These are phyloP conservation scores for Amyelois transitella DNA, from an alignment of 1,140 invertebrate species.

Conservation along the genomic window DNA sequence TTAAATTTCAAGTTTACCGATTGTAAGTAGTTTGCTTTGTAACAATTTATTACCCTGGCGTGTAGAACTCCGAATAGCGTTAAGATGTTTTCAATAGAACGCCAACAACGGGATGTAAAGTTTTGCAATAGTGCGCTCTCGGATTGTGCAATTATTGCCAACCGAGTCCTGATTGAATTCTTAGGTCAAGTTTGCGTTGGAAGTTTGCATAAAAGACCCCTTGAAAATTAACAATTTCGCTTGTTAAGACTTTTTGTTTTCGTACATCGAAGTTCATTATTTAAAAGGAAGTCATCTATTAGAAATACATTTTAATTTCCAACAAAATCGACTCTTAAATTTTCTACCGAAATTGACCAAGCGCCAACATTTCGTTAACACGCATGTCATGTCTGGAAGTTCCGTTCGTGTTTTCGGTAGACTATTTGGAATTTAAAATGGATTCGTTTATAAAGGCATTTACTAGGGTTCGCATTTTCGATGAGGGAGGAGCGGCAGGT, in stretches of 20 bases:
- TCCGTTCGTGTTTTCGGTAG: constrained; percentile 64
- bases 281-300: constrained; percentile 39
- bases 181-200: constrained; percentile 62
- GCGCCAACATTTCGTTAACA: constrained; percentile 64
- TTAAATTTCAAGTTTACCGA: constrained; percentile 63
- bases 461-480: constrained; percentile 64
- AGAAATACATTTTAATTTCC: constrained; percentile 46
- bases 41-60: constrained; percentile 60
- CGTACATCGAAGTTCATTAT: constrained; percentile 37
- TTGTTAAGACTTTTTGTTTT: constrained; percentile 41
- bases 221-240: constrained; percentile 58
- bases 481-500: constrained; percentile 63
- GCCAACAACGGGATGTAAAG: constrained; percentile 65
- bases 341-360: constrained; percentile 56
- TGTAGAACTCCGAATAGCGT: constrained; percentile 60
- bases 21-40: constrained; percentile 53
- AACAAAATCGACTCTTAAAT: constrained; percentile 43
- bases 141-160: constrained; percentile 67
- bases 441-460: constrained; percentile 69
- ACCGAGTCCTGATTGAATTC: constrained; percentile 68
- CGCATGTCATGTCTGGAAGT: constrained; percentile 67
- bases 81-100: constrained; percentile 72
- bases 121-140: constrained; percentile 63
- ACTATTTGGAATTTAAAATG: constrained; percentile 69
- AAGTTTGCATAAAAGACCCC: constrained; percentile 63